Base-by-base conservation (phyloP, 2,113 vertebrate genomes). In the Psettodes erumei region DNA sequence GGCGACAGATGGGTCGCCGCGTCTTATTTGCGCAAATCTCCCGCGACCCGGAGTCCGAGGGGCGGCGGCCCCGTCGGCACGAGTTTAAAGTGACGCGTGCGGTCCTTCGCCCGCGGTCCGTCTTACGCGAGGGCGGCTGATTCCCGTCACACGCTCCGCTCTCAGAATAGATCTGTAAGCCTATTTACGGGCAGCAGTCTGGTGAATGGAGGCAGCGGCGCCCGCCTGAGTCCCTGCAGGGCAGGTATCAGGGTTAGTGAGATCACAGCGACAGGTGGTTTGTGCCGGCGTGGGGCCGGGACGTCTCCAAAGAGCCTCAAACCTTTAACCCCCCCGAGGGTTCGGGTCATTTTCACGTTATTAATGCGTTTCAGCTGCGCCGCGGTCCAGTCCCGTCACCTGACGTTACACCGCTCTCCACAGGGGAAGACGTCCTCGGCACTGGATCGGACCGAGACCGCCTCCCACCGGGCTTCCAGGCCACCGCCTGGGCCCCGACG, bases 81-180 rank as follows among this genome's bases (percentile, higher is more conserved):
- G n/a, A n/a, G 23, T 60, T 33, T 38, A 21, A 35, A 23, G n/a
- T n/a, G n/a, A n/a, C n/a, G n/a, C n/a, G n/a, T 33, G 13, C 42
- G 18, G 61, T 61, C 55, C 11, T n/a, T 88, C 73, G 79, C 71
- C 81, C 82, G 53, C 68, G n/a, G 35, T 74, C 56, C 21, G 48
- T 38, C 72, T 78, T 68, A 16, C n/a, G 35, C 18, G 45, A 61
- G 32, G 56, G 21, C 65, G 70, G 72, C 48, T 48, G 65, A 80
- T 75, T 81, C 71, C 68, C 63, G 38, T 78, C 68, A 85, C 75
- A 83, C 30, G 42, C 68, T 62, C 38, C 8, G 19, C 53, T 65
- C 87, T 83, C 68, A 89, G 89, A 94, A 90, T 93, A 93, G 90
- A 78, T 45, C 58, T 18, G 16, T 94, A 92, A 94, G 90, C 89